Evolutionary conservation across 2,888 invertebrate species (phyloP).

Genomic region (Nomada goodeniana): DNA sequence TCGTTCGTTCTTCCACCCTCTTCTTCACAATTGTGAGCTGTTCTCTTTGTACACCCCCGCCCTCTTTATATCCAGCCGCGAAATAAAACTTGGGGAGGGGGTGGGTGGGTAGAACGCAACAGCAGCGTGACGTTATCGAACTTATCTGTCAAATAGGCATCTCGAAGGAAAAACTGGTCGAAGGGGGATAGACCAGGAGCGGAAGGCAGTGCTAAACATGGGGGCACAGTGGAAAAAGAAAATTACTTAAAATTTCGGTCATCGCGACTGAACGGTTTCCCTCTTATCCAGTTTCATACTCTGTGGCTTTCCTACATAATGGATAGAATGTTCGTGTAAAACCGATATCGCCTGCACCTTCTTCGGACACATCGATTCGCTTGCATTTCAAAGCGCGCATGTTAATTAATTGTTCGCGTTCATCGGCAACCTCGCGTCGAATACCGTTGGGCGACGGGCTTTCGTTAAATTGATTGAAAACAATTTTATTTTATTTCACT

Average conservation of each 20-base stretch:
- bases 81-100: conserved; percentile 1
- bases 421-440: not conserved
- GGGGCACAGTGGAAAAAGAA: conserved; percentile 4
- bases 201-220: conserved; percentile 7
- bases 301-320: too few relatives aligned
- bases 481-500: conserved; percentile 15
- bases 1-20: not conserved
- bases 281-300: not conserved
- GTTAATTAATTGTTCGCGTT: conserved; percentile 7
- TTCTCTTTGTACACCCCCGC: conserved; percentile 12
- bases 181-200: not conserved
- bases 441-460: not conserved
- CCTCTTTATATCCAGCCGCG: not conserved
- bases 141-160: conserved; percentile 70
- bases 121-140: conserved; percentile 62
- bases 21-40: not conserved
- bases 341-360: too few relatives aligned
- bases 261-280: conserved; percentile 3
- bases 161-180: conserved; percentile 39
- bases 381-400: not conserved
- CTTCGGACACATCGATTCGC: not conserved
- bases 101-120: conserved; percentile 21
- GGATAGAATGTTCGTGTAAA: too few relatives aligned
- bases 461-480: too few relatives aligned
- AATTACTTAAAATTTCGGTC: conserved; percentile 24